phyloP scores from a whole-genome alignment of 2,888 invertebrate species.

The Caradrina clavipalpis region DNA sequence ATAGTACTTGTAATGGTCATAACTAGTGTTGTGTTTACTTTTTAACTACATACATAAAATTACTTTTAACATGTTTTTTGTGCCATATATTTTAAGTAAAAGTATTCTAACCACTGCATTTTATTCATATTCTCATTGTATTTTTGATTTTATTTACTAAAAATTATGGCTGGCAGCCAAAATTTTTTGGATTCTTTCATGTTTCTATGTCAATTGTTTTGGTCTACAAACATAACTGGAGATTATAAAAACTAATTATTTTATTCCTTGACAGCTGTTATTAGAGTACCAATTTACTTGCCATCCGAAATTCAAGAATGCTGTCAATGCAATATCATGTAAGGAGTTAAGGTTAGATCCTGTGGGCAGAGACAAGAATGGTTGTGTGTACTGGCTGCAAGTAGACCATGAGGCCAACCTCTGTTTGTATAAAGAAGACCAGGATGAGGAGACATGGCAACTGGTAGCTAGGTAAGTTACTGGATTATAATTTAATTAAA shows the following conservation, averaged over 20 bases:
- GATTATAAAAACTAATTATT: neutral
- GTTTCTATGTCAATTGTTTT: conserved; percentile 53
- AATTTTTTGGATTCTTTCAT: conserved; percentile 39
- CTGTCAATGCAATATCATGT: conserved; percentile 95
- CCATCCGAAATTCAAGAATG: conserved; percentile 97
- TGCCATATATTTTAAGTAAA: conserved; percentile 34
- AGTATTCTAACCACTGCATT: conserved; percentile 15
- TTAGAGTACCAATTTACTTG: conserved; percentile 98
- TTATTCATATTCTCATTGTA: conserved; percentile 10
- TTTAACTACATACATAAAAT: conserved; percentile 19
- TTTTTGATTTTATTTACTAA: conserved; percentile 47
- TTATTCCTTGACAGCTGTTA: conserved; percentile 92
- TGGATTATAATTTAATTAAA: conserved; percentile 4
- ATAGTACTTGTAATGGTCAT: conserved; percentile 29
- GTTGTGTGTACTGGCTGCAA: conserved; percentile 98
- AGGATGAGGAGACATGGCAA: conserved; percentile 99
- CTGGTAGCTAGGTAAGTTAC: conserved; percentile 94
- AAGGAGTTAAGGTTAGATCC: conserved; percentile 96
- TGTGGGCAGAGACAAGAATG: conserved; percentile 97
- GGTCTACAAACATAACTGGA: conserved; percentile 25
- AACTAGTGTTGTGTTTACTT: conserved; percentile 37
- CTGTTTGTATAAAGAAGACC: conserved; percentile 98
- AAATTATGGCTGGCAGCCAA: conserved; percentile 58
- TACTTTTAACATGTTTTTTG: conserved; percentile 19
- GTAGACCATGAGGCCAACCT: conserved; percentile 97